These are phyloP conservation scores for Disparrhopalites patrizii DNA, from an alignment of 2,888 invertebrate species.

Conservation along the genomic window DNA sequence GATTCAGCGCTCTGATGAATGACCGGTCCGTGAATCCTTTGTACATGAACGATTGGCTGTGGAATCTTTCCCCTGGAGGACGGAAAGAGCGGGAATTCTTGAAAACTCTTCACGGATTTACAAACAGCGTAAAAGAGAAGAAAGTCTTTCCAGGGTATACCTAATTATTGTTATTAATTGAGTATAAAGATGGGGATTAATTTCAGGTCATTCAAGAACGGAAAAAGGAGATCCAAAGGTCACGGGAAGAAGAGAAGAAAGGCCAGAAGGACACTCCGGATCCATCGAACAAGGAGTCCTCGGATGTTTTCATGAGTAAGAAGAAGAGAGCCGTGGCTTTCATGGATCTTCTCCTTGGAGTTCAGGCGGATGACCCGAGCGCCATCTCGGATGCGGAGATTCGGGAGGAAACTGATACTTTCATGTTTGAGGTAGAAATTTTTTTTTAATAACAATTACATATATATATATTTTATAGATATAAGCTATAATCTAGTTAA, in stretches of 20 bases:
- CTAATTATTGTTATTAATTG: too few species aligned
- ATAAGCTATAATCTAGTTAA: too few species aligned
- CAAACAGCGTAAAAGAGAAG: slow-evolving; percentile 53
- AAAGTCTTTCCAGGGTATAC: too few species aligned
- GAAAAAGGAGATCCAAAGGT: slow-evolving; percentile 5
- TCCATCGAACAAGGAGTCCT: not conserved
- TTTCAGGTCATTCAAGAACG: slow-evolving; percentile 33
- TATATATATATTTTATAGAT: not conserved
- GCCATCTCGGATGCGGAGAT: slow-evolving; percentile 51
- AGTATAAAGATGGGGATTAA: too few species aligned
- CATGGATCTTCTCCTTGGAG: slow-evolving; percentile 57
- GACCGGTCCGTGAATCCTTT: slow-evolving; percentile 57
- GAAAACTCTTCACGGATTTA: slow-evolving; percentile 56
- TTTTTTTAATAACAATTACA: not conserved
- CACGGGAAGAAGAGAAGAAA: not conserved
- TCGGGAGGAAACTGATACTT: slow-evolving; percentile 53
- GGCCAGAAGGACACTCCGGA: not conserved
- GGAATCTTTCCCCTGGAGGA: slow-evolving; percentile 54
- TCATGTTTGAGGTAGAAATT: slow-evolving; percentile 43
- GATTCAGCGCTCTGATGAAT: slow-evolving; percentile 57
- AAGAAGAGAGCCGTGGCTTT: slow-evolving; percentile 6
- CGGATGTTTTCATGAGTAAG: slow-evolving; percentile 4
- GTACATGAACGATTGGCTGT: slow-evolving; percentile 56
- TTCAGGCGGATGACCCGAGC: slow-evolving; percentile 52
- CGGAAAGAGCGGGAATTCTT: slow-evolving; percentile 54